Conservation (phyloP, 2,888 invertebrate species). For the Apocheima hispidaria region DNA sequence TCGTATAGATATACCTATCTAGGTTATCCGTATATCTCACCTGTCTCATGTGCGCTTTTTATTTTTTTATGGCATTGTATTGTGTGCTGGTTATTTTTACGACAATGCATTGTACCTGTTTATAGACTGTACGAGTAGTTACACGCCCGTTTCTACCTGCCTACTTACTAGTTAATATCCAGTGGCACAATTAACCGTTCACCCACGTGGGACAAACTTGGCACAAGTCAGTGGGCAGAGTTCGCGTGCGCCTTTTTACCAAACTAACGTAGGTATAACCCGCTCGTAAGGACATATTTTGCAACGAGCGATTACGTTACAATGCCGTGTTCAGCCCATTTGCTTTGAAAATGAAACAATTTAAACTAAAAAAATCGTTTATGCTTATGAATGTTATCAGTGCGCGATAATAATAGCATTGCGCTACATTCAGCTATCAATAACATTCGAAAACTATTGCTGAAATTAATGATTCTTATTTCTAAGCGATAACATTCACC, state of each 20-base stretch:
- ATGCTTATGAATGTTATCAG: slow-evolving; percentile 13
- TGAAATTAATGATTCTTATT: slow-evolving; percentile 3
- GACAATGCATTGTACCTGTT: slow-evolving; percentile 21
- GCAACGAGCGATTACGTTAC: slow-evolving; percentile 37
- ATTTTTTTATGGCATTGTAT: slow-evolving; percentile 9
- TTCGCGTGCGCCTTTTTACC: slow-evolving; percentile 47
- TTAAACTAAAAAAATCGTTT: neutral
- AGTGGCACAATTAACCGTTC: slow-evolving; percentile 50
- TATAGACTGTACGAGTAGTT: slow-evolving; percentile 24
- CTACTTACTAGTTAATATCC: slow-evolving; percentile 46
- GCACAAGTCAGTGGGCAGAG: slow-evolving; percentile 53
- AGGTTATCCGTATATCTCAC: neutral
- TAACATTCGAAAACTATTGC: slow-evolving; percentile 14
- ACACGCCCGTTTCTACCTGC: slow-evolving; percentile 37
- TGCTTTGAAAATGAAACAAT: slow-evolving; percentile 1
- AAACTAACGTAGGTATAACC: slow-evolving; percentile 41
- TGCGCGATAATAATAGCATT: slow-evolving; percentile 15
- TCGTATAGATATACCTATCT: neutral
- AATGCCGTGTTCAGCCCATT: slow-evolving; percentile 5
- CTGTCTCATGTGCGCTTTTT: neutral
- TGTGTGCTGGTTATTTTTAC: slow-evolving; percentile 23
- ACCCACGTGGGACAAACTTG: slow-evolving; percentile 57
- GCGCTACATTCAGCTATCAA: slow-evolving; percentile 12
- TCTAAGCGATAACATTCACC: slow-evolving; percentile 13
- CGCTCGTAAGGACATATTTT: slow-evolving; percentile 46